phyloP scores from a whole-genome alignment of 2,888 invertebrate species.

The Myopa testacea region DNA sequence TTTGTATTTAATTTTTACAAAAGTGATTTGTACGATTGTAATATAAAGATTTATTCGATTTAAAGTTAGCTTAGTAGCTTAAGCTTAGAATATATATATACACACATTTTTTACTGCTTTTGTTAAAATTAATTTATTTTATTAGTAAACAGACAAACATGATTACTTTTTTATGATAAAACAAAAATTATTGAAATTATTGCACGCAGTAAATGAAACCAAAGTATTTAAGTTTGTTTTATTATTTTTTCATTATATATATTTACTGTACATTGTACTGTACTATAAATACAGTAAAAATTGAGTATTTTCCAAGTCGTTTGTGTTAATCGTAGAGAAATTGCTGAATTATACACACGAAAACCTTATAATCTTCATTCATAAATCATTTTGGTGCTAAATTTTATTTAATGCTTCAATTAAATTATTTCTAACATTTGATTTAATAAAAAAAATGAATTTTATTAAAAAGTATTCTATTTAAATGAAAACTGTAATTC shows the following conservation, averaged over 20 bases:
- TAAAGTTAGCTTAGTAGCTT: background rate
- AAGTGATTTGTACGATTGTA: constrained; percentile 11
- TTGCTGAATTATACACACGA: background rate
- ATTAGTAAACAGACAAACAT: background rate
- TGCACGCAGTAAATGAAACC: constrained; percentile 26
- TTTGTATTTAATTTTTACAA: background rate
- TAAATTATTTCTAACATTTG: background rate
- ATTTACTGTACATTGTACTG: background rate
- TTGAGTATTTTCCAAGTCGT: background rate
- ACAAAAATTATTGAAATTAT: background rate
- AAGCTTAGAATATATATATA: background rate
- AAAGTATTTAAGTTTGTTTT: constrained; percentile 26
- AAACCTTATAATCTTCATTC: background rate
- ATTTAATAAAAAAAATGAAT: background rate
- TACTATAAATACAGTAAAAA: background rate
- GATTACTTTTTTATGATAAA: background rate
- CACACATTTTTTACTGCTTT: background rate
- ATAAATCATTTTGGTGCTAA: constrained; percentile 35
- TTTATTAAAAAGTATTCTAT: no score
- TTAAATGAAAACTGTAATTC: no score
- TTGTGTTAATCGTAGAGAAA: background rate
- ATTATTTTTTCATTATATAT: background rate
- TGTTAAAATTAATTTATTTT: constrained; percentile 21
- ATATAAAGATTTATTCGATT: background rate
- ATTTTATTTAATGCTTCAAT: constrained; percentile 1